These are phyloP conservation scores for Muscicapa comitata DNA, from an alignment of 2,797 vertebrate genomes.

Conservation along the genomic window DNA sequence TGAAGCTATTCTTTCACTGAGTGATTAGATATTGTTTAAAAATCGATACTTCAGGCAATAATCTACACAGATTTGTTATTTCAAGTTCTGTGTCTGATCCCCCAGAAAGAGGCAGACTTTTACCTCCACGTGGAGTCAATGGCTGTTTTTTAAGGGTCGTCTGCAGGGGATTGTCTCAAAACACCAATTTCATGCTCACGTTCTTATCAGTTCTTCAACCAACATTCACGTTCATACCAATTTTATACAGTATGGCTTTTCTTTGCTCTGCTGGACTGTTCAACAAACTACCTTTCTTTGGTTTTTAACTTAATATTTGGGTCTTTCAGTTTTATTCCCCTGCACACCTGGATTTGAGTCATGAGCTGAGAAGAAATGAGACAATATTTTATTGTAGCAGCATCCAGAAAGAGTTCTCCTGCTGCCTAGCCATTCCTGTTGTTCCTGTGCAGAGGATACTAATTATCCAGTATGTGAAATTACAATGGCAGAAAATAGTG, in stretches of 20 bases:
- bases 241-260: neutral
- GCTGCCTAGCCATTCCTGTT: neutral
- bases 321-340: conserved; percentile 3
- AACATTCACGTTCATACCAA: neutral
- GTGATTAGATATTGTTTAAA: neutral
- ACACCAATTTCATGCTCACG: neutral
- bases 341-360: conserved; percentile 11
- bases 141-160: neutral
- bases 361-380: neutral
- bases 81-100: neutral
- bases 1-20: neutral
- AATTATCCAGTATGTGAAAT: conserved; percentile 45
- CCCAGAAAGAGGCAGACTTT: neutral
- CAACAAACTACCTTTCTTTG: neutral
- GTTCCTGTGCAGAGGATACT: conserved; percentile 18
- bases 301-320: neutral
- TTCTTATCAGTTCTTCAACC: neutral
- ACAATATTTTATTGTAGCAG: neutral
- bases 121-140: neutral
- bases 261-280: neutral
- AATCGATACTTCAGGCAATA: neutral
- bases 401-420: neutral
- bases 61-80: neutral
- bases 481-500: conserved; percentile 13
- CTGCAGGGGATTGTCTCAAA: conserved; percentile 5